Evolutionary conservation across 2,797 vertebrate species (phyloP).

Genomic region (Austrolebias charrua): DNA sequence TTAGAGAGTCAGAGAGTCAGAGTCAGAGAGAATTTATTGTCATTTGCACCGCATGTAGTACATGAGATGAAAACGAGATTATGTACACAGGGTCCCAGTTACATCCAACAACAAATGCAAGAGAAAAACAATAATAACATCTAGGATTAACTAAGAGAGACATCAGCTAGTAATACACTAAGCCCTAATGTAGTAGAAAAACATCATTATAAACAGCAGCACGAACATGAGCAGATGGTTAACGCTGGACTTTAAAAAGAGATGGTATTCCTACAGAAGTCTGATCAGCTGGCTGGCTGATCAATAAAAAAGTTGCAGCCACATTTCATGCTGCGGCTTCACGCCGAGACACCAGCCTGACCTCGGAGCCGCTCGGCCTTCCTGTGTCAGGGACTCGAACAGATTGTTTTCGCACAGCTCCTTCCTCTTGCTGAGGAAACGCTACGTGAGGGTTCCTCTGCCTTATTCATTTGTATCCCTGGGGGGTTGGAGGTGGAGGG

Average conservation of each 20-base stretch:
- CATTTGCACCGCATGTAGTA: too few species aligned
- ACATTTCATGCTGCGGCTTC: conserved; percentile 15
- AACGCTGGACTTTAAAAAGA: not conserved
- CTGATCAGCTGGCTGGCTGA: not conserved
- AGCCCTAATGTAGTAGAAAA: too few species aligned
- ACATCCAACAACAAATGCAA: too few species aligned
- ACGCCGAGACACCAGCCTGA: not conserved
- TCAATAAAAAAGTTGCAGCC: not conserved
- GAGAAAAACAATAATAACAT: too few species aligned
- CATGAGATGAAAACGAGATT: too few species aligned
- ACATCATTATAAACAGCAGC: too few species aligned
- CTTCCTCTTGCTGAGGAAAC: conserved; percentile 13
- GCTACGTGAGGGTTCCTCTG: conserved; percentile 21
- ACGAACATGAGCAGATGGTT: too few species aligned
- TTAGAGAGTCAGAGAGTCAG: too few species aligned
- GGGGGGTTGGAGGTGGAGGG: not conserved
- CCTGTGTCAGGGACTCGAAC: conserved; percentile 32
- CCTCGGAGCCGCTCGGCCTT: conserved; percentile 12
- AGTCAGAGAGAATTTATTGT: too few species aligned
- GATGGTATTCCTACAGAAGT: not conserved
- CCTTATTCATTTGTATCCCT: conserved; percentile 43
- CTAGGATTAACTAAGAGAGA: too few species aligned
- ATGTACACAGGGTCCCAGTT: too few species aligned
- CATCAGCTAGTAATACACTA: too few species aligned
- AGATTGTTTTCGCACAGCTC: conserved; percentile 19